phyloP scores from a whole-genome alignment of 2,797 vertebrate species.

The Tragelaphus oryx region DNA sequence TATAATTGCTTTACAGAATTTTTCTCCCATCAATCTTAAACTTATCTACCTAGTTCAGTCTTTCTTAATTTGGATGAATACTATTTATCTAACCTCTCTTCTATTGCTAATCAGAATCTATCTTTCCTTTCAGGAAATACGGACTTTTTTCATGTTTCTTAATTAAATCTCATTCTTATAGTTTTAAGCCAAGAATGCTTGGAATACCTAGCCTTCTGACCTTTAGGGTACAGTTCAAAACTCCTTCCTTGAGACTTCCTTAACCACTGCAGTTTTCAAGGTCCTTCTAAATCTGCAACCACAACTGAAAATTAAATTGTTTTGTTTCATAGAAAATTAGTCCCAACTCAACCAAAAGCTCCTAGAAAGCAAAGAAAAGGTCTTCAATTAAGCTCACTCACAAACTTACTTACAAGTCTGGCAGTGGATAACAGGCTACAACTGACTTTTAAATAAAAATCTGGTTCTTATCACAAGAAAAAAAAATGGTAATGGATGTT shows the following conservation, averaged over 20 bases:
- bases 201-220: not conserved
- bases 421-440: not conserved
- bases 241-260: not conserved
- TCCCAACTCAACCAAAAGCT: constrained; percentile 13
- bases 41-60: not conserved
- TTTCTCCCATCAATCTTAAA: not conserved
- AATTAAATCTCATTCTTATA: not conserved
- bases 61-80: not conserved
- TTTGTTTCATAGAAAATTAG: not conserved
- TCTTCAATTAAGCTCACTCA: not conserved
- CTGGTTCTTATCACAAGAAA: not conserved
- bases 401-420: not conserved
- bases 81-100: not conserved
- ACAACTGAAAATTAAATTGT: not conserved
- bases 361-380: not conserved
- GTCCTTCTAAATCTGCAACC: not conserved
- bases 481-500: not conserved
- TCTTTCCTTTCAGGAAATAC: not conserved
- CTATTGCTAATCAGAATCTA: not conserved
- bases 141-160: not conserved
- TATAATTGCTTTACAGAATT: not conserved
- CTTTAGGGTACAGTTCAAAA: not conserved
- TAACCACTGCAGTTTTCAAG: not conserved
- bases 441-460: constrained; percentile 9
- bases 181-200: not conserved